A percentile compares a stretch with the other conserved stretches of the same genome.
Conservation (phyloP, 2,888 invertebrate genomes). For the Caenorhabditis plicata region DNA sequence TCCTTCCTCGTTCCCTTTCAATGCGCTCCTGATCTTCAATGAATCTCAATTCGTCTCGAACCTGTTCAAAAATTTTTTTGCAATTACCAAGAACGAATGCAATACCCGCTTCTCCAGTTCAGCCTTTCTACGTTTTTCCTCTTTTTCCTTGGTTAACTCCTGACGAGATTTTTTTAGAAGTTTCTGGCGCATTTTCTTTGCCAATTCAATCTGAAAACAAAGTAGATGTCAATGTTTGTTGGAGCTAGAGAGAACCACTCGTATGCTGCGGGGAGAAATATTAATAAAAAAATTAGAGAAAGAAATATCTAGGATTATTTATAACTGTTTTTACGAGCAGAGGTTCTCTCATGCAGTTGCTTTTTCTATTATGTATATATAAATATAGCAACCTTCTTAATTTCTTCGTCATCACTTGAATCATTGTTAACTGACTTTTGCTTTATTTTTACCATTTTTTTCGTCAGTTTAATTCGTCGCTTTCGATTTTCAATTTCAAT, state of each 20-base stretch:
- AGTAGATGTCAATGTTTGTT: too few species aligned
- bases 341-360: too few species aligned
- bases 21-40: constrained; percentile 38
- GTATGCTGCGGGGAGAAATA: too few species aligned
- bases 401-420: constrained; percentile 36
- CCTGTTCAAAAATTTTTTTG: constrained; percentile 12
- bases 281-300: neutral
- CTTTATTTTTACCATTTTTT: constrained; percentile 44
- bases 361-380: too few species aligned
- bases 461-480: constrained; percentile 52
- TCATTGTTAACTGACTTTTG: constrained; percentile 2
- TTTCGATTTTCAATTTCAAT: constrained; percentile 62
- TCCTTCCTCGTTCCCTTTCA: constrained; percentile 28
- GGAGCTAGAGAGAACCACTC: too few species aligned
- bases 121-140: constrained; percentile 37
- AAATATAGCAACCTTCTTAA: constrained; percentile 12
- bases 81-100: neutral
- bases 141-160: constrained; percentile 51
- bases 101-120: constrained; percentile 36
- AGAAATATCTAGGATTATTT: too few species aligned
- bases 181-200: constrained; percentile 42
- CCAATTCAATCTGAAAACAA: constrained; percentile 33
- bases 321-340: too few species aligned
- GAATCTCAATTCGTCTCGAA: constrained; percentile 36
- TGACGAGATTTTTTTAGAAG: constrained; percentile 53